Evolutionary conservation across 1,140 invertebrate species (phyloP), one percentile per base, ranked within the genome.

Genomic region (Armadillidium nasatum): DNA sequence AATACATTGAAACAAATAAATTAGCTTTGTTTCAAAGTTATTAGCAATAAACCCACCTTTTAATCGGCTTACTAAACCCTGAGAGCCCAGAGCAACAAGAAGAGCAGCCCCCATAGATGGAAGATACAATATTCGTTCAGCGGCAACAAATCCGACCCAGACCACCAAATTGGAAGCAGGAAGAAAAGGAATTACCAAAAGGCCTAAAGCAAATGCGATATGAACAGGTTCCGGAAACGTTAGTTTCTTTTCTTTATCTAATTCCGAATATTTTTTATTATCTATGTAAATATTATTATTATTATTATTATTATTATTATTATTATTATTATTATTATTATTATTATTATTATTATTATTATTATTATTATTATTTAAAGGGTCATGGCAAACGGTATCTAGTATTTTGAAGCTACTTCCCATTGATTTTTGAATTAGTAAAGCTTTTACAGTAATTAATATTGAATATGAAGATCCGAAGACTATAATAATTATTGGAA

Each of bases 51-150:
- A 33, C 33, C 33, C 33, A 33, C 50, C 50, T 60, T 13, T 60
- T 60, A 60, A 19, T 15, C 50, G 2, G 19, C 11, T 67, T n/a
- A 76, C 4, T 91, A 93, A 54, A 13, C 21, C 46, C 71, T 80
- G 76, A 60, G 44, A 73, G 23, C 79, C 79, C 0, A 94, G 87
- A 19, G 92, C 94, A 15, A 95, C 86, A 60, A 97, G 86, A 79
- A 98, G 88, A 85, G 94, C 97, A 85, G 93, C 96, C 45, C 97
- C 97, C 81, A 98, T 93, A 85, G 94, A 97, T 50, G 80, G 80
- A 50, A 82, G 66, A 70, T 79, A 82, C 3, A 82, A 76, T 21
- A 82, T 78, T 71, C 82, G 76, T 77, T 82, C 82, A 0, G 81
- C 82, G 19, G 82, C 75, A 19, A 82, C 77, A 70, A 83, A 83